Evolutionary conservation across 2,797 vertebrate genomes (phyloP), one percentile per base, ranked within the genome.

Genomic region (Protosalanx chinensis): DNA sequence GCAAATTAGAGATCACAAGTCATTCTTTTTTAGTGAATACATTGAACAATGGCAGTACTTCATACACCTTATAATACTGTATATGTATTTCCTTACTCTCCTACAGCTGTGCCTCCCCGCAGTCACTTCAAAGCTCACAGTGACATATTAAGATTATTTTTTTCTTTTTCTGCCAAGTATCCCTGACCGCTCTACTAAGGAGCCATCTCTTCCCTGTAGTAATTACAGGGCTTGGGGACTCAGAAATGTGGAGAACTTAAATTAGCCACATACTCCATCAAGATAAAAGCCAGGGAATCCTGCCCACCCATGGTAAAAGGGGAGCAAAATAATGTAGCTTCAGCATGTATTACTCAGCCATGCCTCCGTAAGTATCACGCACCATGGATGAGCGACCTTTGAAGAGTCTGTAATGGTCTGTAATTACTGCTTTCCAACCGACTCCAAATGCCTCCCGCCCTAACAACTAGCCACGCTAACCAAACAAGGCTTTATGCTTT

Each of bases 231-330:
- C 64, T 79, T 32, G 64, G 15, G n/a, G 41, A 41, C 46, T 51
- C 62, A 41, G n/a, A 64, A 41, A 64, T 66, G 46, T 66, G 32
- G 37, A 27, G 41, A 32, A 75, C 81, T 68, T 67, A 49, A 80
- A 80, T 76, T 51, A 74, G 68, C 72, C 62, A 69, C 67, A 62
- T 74, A 51, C 53, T 76, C 37, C 70, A 65, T 32, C n/a, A 59
- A 80, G 70, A 78, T 78, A 67, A 76, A 74, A 78, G 82, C 74
- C 33, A 6, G 76, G 67, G 64, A 80, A 66, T 67, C 61, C 58
- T 6, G 60, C 68, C 20, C 4, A 15, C 58, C 46, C 30, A 68
- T 33, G 65, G n/a, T 56, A 29, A 30, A 32, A 56, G 10, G 27
- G 46, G n/a, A 32, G 0, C 10, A 33, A 33, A 56, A 30, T 67